Evolutionary conservation across 2,797 vertebrate genomes (phyloP).

Genomic region (Sebastes steindachneri): DNA sequence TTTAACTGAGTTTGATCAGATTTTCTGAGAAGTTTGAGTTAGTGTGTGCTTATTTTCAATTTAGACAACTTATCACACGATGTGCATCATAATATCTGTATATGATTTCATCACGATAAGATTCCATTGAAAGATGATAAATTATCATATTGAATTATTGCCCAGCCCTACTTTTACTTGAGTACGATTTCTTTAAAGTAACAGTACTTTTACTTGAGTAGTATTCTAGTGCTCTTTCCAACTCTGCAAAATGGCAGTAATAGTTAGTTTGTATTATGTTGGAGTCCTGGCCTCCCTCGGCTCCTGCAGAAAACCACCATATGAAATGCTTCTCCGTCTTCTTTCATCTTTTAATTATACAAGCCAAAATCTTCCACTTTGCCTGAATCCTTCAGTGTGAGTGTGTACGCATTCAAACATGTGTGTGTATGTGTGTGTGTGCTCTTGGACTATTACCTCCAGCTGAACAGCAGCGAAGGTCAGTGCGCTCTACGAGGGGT

Average conservation of each 20-base stretch:
- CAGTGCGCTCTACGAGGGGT: slow-evolving; percentile 84
- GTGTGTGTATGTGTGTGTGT: slow-evolving; percentile 1
- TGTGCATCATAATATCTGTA: no score
- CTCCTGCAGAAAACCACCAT: background rate
- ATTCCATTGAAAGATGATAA: no score
- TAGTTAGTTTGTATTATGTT: background rate
- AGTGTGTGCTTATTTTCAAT: no score
- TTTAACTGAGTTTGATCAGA: no score
- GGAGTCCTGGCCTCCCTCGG: background rate
- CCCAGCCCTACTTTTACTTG: background rate
- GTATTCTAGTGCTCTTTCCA: background rate
- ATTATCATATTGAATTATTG: no score
- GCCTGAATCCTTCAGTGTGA: background rate
- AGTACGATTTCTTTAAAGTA: background rate
- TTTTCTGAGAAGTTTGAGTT: no score
- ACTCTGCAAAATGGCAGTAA: background rate
- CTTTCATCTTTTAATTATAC: background rate
- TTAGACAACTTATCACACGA: no score
- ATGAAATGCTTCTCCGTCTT: background rate
- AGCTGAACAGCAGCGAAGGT: slow-evolving; percentile 83
- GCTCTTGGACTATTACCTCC: slow-evolving; percentile 77
- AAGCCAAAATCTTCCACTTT: background rate
- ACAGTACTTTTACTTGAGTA: background rate
- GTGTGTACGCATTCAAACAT: background rate
- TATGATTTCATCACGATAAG: no score